These are phyloP conservation scores for Hirtodrosophila cameraria DNA, from an alignment of 2,888 invertebrate species.

Conservation along the genomic window DNA sequence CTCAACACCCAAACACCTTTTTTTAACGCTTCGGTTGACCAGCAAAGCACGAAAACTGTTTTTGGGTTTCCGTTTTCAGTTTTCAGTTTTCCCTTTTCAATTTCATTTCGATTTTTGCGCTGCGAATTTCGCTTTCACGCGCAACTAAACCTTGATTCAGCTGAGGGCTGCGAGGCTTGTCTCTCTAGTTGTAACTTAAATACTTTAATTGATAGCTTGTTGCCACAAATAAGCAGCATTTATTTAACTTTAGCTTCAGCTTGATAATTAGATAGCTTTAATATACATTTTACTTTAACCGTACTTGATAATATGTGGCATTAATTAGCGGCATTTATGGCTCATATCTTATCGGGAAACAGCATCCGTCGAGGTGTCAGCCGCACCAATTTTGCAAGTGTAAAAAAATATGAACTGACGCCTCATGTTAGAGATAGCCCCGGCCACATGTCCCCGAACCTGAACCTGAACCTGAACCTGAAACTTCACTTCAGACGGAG, in stretches of 20 bases:
- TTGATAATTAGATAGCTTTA: background rate
- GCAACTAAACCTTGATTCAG: background rate
- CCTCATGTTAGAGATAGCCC: constrained; percentile 26
- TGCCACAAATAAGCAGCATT: too few relatives aligned
- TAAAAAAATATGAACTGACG: constrained; percentile 58
- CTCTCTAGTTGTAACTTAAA: too few relatives aligned
- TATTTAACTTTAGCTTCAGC: background rate
- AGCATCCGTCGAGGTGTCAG: constrained; percentile 46
- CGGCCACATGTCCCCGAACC: constrained; percentile 20
- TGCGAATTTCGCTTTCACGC: constrained; percentile 60
- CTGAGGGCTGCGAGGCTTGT: too few relatives aligned
- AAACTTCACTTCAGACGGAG: constrained; percentile 22
- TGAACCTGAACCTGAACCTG: constrained; percentile 14
- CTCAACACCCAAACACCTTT: constrained; percentile 8
- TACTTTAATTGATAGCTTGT: too few relatives aligned
- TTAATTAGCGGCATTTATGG: constrained; percentile 59
- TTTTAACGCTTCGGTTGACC: constrained; percentile 24
- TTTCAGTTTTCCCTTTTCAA: constrained; percentile 32
- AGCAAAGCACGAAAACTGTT: constrained; percentile 28
- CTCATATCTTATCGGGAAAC: constrained; percentile 50
- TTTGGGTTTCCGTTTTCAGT: too few relatives aligned
- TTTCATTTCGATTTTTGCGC: constrained; percentile 32
- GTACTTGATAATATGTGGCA: constrained; percentile 43
- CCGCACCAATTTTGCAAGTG: constrained; percentile 45
- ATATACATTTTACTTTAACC: background rate